Base-by-base conservation (phyloP, 1,140 invertebrate species). In the Drosophila teissieri region DNA sequence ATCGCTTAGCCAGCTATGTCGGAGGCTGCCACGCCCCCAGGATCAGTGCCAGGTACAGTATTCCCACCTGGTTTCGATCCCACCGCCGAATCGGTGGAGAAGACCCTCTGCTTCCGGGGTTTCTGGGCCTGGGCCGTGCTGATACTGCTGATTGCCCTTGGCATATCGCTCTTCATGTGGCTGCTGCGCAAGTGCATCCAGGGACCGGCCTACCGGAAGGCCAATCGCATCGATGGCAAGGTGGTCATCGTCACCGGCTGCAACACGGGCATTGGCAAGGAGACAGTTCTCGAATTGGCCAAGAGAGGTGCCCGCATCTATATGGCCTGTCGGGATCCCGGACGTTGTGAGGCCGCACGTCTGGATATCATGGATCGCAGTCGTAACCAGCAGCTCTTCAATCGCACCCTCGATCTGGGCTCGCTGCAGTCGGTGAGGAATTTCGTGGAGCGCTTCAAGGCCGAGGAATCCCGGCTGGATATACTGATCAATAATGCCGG, bases 401-500 rank as follows among this genome's bases (percentile, higher is more conserved):
- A 96, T 92, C 92, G 96, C 93, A 91, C 93, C 92, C 94, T 96
- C 91, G 96, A 98, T 92, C 93, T 98, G 46, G 93, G 95, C 31
- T 97, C 96, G 1, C 94, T 97, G 60, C 92, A 95, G 54, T 98
- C 97, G 24, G 81, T 92, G 37, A 54, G 86, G 4, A 88, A 75
- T n/a, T 92, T 92, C 46, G 79, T 84, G 31, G 72, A 78, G 3
- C 89, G 90, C 24, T 94, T 94, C 64, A 92, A 92, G 81, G 45
- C 91, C 92, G 95, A 95, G 91, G 93, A 96, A 85, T 80, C 93
- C 19, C 92, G 94, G 42, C 86, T 98, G 45, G 95, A 98, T 93
- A 94, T 98, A 31, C 93, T 99, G 37, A 96, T 99, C 46, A 98
- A 98, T 91, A 99, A 99, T 93, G 98, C 97, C 19, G 97, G 96